Evolutionary conservation across 2,888 invertebrate genomes (phyloP), one percentile per base, ranked within the genome.

Genomic region (Andrena dorsata): DNA sequence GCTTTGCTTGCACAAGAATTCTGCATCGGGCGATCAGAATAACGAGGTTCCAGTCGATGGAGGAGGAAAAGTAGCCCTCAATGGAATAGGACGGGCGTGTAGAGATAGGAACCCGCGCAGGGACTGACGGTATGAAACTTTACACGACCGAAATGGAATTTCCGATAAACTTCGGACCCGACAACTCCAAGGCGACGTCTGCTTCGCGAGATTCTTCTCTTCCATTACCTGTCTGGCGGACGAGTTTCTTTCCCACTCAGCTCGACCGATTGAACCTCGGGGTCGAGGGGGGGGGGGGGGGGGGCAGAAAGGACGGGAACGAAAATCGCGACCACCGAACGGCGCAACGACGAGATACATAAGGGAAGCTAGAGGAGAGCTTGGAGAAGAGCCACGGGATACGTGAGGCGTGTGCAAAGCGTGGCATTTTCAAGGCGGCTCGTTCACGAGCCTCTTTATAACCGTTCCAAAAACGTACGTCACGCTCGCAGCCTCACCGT

Each of bases 71-170:
- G 28, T 61, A 56, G 41, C 20, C 66, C 13, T 28, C 3, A 63
- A 68, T 20, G 5, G 51, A 73, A 72, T 56, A 30, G 64, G 70
- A 53, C 47, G 51, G 49, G 32, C 64, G 35, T 30, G 35, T 23
- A 56, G 30, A 74, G 51, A 26, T 16, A n/a, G n/a, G 32, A 32
- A 53, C 58, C 49, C 60, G 49, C 63, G 35, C 64, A n/a, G 2
- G 7, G 35, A 30, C 49, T 26, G 35, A 41, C 64, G 64, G 68
- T 75, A 85, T 78, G 80, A 88, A 82, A 88, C 86, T 86, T 87
- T 77, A 70, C 73, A 84, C 86, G 82, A 28, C 30, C 76, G 66
- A 82, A 86, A 84, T 86, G 88, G 81, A 83, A 88, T 86, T 86
- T 74, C 87, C 88, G 86, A 86, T 88, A 86, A 86, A 85, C 76